Base-by-base conservation (phyloP, 2,888 invertebrate genomes). In the Stenodema calcarata region DNA sequence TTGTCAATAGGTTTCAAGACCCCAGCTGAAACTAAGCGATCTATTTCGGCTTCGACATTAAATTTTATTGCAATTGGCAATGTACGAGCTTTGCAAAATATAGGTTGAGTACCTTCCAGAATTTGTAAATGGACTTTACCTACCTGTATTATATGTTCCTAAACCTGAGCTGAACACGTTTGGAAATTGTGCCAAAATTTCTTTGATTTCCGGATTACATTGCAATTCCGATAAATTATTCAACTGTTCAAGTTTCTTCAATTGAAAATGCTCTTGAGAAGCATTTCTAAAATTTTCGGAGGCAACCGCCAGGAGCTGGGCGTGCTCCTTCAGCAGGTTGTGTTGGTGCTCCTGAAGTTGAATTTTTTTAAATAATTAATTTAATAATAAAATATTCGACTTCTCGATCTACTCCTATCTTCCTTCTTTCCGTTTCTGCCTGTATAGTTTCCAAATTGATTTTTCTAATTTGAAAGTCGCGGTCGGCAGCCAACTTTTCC, bases 51-150 rank as follows among this genome's bases (percentile, higher is more conserved):
- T 14, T 89, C 89, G 0, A 90, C 89, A 30, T 88, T 88, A 9
- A 84, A 79, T 47, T 87, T 87, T 12, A 90, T 42, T 12, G 89
- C 89, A 76, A 89, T 89, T 2, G 90, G 90, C 35, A 90, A 70
- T 1, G 89, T 87, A 73, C 90, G 81, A 12, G 90, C 87, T 79
- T 88, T 89, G 27, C 87, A 87, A 88, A 89, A 90, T 47, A 87
- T 80, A 1, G 89, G 90, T 27, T 23, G 44, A 14, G 89, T 16
- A 14, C 50, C 81, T 28, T 44, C 18, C 42, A 44, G 81, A 27
- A 86, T 78, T 44, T 47, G 41, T 27, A 86, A 54, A 30, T 70
- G 41, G 1, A 86, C 62, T 35, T 35, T 35, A 35, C 35, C 35
- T 35, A 35, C 35, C 35, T 35, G 2, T 35, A 35, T 35, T 35